phyloP scores from a whole-genome alignment of 2,888 invertebrate genomes.

The Heteromurus nitidus region DNA sequence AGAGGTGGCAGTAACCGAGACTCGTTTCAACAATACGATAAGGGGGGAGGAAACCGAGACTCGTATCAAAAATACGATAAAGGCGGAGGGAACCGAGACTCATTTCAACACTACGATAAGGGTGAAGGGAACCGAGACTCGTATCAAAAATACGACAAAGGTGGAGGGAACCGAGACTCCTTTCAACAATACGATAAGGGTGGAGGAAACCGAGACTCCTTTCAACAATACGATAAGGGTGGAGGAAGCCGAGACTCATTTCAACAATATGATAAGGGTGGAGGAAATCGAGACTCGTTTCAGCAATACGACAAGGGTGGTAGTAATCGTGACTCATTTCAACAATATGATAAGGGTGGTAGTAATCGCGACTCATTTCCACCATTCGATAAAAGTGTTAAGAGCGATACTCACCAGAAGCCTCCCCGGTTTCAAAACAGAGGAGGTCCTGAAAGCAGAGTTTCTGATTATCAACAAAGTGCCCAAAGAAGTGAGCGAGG shows the following conservation, averaged over 20 bases:
- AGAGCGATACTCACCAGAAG: conserved; percentile 16
- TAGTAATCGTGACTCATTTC: background rate
- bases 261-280: no score
- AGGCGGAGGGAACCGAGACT: background rate
- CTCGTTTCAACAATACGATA: no score
- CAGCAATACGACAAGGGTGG: no score
- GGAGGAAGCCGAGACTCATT: background rate
- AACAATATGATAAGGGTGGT: background rate
- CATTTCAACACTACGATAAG: background rate
- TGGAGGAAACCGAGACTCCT: background rate
- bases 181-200: background rate
- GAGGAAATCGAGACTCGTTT: background rate
- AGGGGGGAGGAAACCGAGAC: no score
- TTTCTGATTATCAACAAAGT: conserved; percentile 22
- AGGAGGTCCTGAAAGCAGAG: conserved; percentile 14
- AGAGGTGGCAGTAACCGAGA: no score
- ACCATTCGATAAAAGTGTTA: conserved; percentile 15
- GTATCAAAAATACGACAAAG: background rate
- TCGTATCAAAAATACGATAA: no score
- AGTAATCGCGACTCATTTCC: background rate
- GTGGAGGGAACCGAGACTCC: background rate
- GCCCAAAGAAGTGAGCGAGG: background rate
- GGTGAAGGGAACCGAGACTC: background rate
- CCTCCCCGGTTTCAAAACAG: conserved; percentile 54
- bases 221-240: background rate